Evolutionary conservation across 1,140 invertebrate genomes (phyloP).

Genomic region (Cyclina sinensis): DNA sequence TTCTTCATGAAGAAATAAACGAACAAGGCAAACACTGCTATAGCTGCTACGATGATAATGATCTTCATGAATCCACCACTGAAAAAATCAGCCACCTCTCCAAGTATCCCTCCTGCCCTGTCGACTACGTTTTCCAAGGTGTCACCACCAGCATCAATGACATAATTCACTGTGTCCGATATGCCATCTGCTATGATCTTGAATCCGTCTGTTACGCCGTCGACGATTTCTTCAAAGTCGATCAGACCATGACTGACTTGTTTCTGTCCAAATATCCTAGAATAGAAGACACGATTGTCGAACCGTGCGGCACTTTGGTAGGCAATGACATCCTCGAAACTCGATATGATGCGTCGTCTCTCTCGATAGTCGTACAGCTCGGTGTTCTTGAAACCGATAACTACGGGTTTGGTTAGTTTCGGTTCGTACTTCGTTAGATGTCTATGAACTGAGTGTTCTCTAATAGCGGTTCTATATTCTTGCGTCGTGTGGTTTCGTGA

Average conservation of each 20-base stretch:
- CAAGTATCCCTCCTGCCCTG: background rate
- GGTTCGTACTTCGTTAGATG: conserved; percentile 10
- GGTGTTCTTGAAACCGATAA: background rate
- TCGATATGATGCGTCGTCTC: background rate
- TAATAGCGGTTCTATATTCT: background rate
- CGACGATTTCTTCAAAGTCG: background rate
- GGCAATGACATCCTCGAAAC: background rate
- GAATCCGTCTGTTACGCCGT: background rate
- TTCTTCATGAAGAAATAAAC: background rate
- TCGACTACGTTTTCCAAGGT: background rate
- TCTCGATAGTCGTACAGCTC: background rate
- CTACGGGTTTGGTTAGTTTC: background rate
- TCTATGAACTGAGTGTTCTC: background rate
- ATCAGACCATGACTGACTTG: background rate
- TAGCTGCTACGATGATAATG: background rate
- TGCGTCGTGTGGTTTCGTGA: background rate
- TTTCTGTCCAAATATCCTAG: background rate
- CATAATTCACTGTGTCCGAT: background rate
- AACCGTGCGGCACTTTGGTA: background rate
- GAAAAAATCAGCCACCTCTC: conserved; percentile 1
- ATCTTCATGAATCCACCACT: background rate
- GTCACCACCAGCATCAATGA: background rate
- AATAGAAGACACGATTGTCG: background rate
- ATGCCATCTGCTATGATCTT: background rate
- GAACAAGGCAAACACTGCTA: background rate